Evolutionary conservation across 35 echinoderm and acorn worm genomes (phyloP), one percentile per base, ranked within the genome.

Genomic region (Lytechinus variegatus): DNA sequence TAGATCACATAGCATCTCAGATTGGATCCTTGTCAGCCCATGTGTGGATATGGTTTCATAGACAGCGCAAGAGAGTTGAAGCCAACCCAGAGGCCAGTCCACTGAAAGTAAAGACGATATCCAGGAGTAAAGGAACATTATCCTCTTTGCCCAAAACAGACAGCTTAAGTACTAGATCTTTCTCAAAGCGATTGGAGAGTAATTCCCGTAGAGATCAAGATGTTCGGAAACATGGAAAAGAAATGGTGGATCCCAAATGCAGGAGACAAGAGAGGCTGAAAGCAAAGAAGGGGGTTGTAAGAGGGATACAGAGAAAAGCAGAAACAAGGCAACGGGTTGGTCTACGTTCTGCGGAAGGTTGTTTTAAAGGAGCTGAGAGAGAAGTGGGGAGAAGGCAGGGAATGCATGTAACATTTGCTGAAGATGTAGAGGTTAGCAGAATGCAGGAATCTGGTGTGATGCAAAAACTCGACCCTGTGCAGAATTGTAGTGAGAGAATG

Each of bases 1-100:
- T 90, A 52, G 88, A 90, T 90, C 29, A 90, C 9, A 90, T 90
- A 14, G 33, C 88, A 28, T 1, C 29, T 52, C 28, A 90, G 88
- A 52, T 90, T 28, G 7, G 24, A 54, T 10, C 52, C 10, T 9
- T 5, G 52, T 90, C 88, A n/a, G 7, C 88, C 88, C 0, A 4
- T 52, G 88, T 90, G 6, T 90, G 88, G 88, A 54, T 90, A 9
- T 90, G 88, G 88, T 90, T 90, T 10, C 88, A 90, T 90, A 28
- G 28, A 33, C 88, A 90, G 52, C 28, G 27, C 5, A 90, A 52
- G 4, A 28, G 88, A 44, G 88, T 52, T 3, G 52, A 90, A 44
- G 52, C 29, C 52, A 90, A 90, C 9, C 28, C 13, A 12, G 27
- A 90, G 28, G 52, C 13, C 66, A 79, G 66, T n/a, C 66, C 66